Evolutionary conservation across 2,797 vertebrate species (phyloP), one percentile per base, ranked within the genome.

Genomic region (Sandelia bainsii): DNA sequence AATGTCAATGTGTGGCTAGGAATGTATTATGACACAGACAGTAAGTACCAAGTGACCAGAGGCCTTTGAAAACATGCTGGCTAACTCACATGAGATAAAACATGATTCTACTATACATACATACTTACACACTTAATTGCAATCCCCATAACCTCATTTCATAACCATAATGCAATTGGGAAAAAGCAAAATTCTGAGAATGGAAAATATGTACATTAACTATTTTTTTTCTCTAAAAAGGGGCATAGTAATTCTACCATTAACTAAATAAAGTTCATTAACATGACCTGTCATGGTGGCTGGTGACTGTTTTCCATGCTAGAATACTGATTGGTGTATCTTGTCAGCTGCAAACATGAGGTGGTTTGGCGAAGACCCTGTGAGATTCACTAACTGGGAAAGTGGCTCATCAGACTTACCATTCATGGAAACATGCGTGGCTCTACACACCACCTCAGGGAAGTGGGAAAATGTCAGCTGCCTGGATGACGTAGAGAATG

Each of bases 401-500:
- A 62, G 84, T 7, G 65, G 83, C 53, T 40, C 81, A 0, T 69
- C 89, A 0, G 93, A 94, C 32, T 78, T 93, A 1, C n/a, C 52
- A 13, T 44, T 65, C 0, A 2, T 95, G 53, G 94, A 97, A 42
- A 95, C 89, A 0, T 97, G 96, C 69, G 95, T 87, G 61, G 86
- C 90, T 61, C 88, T 98, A 84, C 93, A 96, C 67, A 93, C 87
- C 51, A 72, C 48, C 75, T 94, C 95, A 0, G 96, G 96, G 17
- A 89, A 85, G 76, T 98, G 97, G 97, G 92, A 92, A 73, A 94
- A 91, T 9, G 89, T 95, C 75, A 94, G 94, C 76, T 98, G 96
- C 82, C 62, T 85, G 39, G 60, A 93, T 0, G 84, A 93, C 1
- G 71, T 84, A 5, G 93, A 95, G 88, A 93, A 93, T 0, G 96